These are phyloP conservation scores for Melieria crassipennis DNA, from an alignment of 2,888 invertebrate species.

Conservation along the genomic window DNA sequence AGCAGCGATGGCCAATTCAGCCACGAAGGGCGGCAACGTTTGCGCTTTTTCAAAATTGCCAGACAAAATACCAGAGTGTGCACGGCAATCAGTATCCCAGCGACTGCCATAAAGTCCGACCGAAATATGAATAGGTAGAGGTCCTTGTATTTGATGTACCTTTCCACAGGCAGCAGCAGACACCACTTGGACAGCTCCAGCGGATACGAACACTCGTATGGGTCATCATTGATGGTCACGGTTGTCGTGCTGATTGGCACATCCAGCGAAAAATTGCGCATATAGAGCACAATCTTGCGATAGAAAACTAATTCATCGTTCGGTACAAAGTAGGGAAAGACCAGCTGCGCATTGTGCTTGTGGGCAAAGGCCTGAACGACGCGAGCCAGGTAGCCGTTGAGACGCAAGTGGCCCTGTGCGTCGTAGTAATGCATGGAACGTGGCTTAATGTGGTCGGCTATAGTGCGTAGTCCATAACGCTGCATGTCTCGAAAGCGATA, in stretches of 20 bases:
- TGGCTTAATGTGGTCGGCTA: conserved; percentile 35
- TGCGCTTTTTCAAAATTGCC: no score
- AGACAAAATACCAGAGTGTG: conserved; percentile 1
- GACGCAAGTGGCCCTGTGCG: conserved; percentile 2
- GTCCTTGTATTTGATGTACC: conserved; percentile 15
- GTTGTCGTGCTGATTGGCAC: conserved; percentile 29
- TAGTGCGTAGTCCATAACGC: conserved; percentile 34
- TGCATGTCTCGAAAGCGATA: conserved; percentile 29
- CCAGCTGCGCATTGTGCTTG: conserved; percentile 19
- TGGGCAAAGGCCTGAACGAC: conserved; percentile 30
- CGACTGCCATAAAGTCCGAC: conserved; percentile 14
- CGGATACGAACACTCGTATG: conserved; percentile 37
- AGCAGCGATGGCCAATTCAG: conserved; percentile 6
- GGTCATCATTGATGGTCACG: conserved; percentile 6
- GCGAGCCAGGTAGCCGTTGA: conserved; percentile 35
- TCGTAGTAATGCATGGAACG: conserved; percentile 37
- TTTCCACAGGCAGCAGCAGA: conserved; percentile 39
- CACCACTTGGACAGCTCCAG: conserved; percentile 38
- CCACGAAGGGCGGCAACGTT: background rate
- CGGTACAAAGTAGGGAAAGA: conserved; percentile 20
- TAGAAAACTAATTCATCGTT: conserved; percentile 16
- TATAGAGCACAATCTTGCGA: conserved; percentile 19
- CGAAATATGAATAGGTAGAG: conserved; percentile 25
- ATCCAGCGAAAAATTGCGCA: conserved; percentile 34
- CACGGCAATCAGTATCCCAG: conserved; percentile 12